Evolutionary conservation across 64 coral and sea anemone genomes (phyloP), one percentile per base, ranked within the genome.

Genomic region (Montipora cactus): DNA sequence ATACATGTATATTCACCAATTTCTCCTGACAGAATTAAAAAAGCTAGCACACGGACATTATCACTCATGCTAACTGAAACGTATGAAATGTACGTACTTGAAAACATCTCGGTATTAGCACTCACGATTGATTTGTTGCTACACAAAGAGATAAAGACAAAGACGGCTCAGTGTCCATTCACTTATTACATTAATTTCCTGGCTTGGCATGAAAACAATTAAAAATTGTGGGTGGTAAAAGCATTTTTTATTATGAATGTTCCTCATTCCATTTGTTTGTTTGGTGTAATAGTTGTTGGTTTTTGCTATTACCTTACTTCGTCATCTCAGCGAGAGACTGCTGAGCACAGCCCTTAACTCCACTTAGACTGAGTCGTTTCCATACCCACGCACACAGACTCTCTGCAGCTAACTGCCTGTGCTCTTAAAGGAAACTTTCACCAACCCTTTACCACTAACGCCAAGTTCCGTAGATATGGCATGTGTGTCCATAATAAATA

Each of bases 401-500:
- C 37, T 52, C 22, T 5, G 19, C n/a, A 22, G 82, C 44, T 2
- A 23, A 51, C 66, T 55, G 22, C 66, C 55, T 22, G 25, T 25
- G 59, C 20, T 22, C 47, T 28, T 72, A 1, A 72, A 59, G 76
- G 79, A 86, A 59, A 95, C 87, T 90, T 95, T 95, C 67, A 90
- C 73, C 51, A 95, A 64, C 28, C 88, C 76, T 16, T 89, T 86
- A 14, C 80, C 80, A 59, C 86, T 49, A 45, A 72, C 87, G 11
- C 88, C 80, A 5, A 93, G 73, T 44, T 95, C 79, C 3, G 19
- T 0, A 9, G 4, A 2, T 50, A 90, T 84, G 50, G 87, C 73
- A 68, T 95, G 93, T 46, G 93, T 95, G 88, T 95, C 87, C 15
- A 95, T 64, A 45, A 95, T 57, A 76, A 95, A 95, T 48, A 84